phyloP scores from a whole-genome alignment of 2,797 vertebrate genomes.

The Sebastes umbrosus region DNA sequence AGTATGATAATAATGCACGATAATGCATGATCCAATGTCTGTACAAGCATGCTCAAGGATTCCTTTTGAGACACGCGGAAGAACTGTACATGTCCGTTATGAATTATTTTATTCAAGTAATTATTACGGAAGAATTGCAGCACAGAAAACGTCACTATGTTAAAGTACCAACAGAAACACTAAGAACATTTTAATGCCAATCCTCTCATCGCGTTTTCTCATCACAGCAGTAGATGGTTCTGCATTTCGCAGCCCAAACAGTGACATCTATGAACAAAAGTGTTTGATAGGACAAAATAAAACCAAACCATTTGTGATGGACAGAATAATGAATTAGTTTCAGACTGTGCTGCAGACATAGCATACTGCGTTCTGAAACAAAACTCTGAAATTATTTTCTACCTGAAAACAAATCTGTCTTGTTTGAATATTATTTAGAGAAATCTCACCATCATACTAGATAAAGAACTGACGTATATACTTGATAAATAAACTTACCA shows the following conservation, averaged over 20 bases:
- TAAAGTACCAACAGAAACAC: too few relatives aligned
- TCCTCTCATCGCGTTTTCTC: too few relatives aligned
- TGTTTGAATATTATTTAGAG: background rate
- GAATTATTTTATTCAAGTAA: background rate
- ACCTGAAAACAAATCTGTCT: background rate
- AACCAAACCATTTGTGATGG: background rate
- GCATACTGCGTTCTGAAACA: background rate
- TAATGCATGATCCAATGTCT: background rate
- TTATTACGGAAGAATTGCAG: background rate
- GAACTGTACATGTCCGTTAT: background rate
- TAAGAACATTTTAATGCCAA: background rate
- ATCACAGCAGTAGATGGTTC: background rate
- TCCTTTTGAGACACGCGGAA: background rate
- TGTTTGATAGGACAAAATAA: background rate
- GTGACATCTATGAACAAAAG: background rate
- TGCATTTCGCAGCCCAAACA: background rate
- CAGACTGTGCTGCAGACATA: background rate
- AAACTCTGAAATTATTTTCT: background rate
- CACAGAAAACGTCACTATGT: background rate
- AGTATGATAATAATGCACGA: too few relatives aligned
- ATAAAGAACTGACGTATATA: background rate
- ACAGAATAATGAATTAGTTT: background rate
- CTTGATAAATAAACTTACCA: conserved; percentile 3
- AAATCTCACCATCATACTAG: background rate
- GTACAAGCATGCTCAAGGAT: background rate